These are phyloP conservation scores for Sinodicranocentrus sp. DNA, from an alignment of 2,888 invertebrate genomes.

Conservation along the genomic window DNA sequence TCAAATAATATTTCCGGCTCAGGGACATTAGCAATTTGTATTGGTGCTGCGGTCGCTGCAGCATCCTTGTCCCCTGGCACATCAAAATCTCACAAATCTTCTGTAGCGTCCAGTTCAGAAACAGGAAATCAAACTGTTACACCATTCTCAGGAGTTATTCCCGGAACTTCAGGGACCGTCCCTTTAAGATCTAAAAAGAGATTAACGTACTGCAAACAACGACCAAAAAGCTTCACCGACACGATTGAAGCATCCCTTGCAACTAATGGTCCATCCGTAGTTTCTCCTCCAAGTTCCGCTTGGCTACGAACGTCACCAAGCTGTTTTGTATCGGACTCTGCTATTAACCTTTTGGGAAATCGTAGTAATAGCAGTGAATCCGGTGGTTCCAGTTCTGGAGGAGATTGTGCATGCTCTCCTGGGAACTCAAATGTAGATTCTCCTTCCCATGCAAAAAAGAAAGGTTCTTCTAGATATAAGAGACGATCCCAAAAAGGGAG, in stretches of 20 bases:
- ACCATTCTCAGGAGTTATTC: conserved; percentile 39
- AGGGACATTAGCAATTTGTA: conserved; percentile 51
- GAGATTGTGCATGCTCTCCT: conserved; percentile 63
- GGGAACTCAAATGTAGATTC: conserved; percentile 59
- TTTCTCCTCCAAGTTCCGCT: conserved; percentile 6
- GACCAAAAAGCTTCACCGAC: conserved; percentile 76
- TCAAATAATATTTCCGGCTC: conserved; percentile 66
- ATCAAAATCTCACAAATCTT: conserved; percentile 51
- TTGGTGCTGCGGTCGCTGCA: conserved; percentile 39
- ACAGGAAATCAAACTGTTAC: conserved; percentile 50
- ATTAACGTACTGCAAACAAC: conserved; percentile 68
- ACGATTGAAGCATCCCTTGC: conserved; percentile 47
- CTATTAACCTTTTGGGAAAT: conserved; percentile 73
- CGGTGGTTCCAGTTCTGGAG: conserved; percentile 69
- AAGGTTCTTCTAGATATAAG: conserved; percentile 49
- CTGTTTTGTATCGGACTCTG: conserved; percentile 75
- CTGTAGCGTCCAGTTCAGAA: conserved; percentile 53
- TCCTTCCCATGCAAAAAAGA: conserved; percentile 66
- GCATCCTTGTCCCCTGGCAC: conserved; percentile 54
- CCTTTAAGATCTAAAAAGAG: conserved; percentile 74
- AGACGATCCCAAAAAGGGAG: conserved; percentile 56
- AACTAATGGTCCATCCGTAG: neutral
- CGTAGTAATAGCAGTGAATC: conserved; percentile 67
- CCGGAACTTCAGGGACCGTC: conserved; percentile 64
- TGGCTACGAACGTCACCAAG: conserved; percentile 59